phyloP scores from a whole-genome alignment of 2,888 invertebrate species.

The Megalurothrips usitatus region DNA sequence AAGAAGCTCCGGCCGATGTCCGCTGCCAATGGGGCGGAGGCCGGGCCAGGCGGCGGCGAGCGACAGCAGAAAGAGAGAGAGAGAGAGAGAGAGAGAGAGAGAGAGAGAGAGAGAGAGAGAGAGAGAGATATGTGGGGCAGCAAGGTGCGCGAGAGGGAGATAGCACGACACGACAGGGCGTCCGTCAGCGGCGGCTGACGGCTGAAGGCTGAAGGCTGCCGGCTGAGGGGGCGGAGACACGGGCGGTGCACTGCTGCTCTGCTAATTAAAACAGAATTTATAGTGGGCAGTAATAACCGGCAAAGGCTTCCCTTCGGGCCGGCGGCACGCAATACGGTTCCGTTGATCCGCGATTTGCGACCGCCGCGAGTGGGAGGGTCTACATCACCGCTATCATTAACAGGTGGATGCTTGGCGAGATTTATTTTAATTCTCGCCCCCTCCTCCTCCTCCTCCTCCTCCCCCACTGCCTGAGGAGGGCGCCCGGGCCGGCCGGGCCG shows the following conservation, averaged over 20 bases:
- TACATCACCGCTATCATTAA: slow-evolving; percentile 12
- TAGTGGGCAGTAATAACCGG: not conserved
- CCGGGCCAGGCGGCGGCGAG: no score
- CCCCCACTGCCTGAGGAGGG: no score
- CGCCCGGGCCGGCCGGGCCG: no score
- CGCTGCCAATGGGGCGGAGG: no score
- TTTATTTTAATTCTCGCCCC: not conserved
- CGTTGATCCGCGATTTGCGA: not conserved
- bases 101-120: no score
- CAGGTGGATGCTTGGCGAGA: not conserved
- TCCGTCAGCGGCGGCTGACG: not conserved
- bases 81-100: no score
- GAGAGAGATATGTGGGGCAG: not conserved
- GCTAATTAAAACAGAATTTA: slow-evolving; percentile 17
- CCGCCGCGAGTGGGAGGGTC: not conserved
- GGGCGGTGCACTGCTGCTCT: not conserved
- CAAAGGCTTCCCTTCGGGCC: not conserved
- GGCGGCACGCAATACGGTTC: slow-evolving; percentile 13
- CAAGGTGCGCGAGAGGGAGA: not conserved
- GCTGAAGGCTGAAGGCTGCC: not conserved
- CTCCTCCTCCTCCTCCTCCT: no score
- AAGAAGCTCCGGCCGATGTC: no score
- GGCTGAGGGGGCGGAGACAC: slow-evolving; percentile 1
- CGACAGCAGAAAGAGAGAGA: no score
- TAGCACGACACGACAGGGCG: not conserved